Conservation (phyloP, 2,888 invertebrate species). For the Tineola bisselliella region DNA sequence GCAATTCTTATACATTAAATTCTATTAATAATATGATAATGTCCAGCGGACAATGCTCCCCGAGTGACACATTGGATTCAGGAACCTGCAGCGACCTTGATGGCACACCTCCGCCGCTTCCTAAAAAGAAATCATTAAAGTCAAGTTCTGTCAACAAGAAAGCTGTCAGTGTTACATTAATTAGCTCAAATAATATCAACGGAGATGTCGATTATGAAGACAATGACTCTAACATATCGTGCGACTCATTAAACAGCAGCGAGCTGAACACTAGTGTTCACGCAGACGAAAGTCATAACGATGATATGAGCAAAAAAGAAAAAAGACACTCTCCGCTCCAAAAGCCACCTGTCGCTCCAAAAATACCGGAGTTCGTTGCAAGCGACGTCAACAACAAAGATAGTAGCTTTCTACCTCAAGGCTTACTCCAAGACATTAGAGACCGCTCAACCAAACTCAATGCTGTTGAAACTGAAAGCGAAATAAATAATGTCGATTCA, state of each 20-base stretch:
- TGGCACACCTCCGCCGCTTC: conserved; percentile 74
- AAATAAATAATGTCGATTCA: conserved; percentile 32
- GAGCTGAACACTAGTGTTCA: conserved; percentile 69
- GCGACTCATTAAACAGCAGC: conserved; percentile 81
- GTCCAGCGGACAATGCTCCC: conserved; percentile 85
- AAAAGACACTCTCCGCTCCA: conserved; percentile 38
- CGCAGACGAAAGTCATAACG: conserved; percentile 56
- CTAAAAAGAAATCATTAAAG: conserved; percentile 73
- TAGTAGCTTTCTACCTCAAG: conserved; percentile 70
- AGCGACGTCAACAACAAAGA: conserved; percentile 45
- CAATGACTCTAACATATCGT: conserved; percentile 81
- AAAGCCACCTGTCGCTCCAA: conserved; percentile 41
- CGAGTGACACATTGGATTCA: conserved; percentile 84
- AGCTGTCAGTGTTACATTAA: conserved; percentile 66
- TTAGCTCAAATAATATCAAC: conserved; percentile 67
- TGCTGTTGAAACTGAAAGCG: conserved; percentile 54
- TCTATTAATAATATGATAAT: conserved; percentile 68
- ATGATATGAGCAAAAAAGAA: conserved; percentile 48
- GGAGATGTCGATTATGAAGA: conserved; percentile 76
- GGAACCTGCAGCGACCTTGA: conserved; percentile 88
- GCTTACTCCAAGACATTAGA: conserved; percentile 75
- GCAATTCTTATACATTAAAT: conserved; percentile 66
- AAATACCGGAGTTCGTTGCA: conserved; percentile 34
- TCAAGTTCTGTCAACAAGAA: conserved; percentile 58
- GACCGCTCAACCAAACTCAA: conserved; percentile 69